Base-by-base conservation (phyloP, 2,797 vertebrate genomes). In the Salarias fasciatus region DNA sequence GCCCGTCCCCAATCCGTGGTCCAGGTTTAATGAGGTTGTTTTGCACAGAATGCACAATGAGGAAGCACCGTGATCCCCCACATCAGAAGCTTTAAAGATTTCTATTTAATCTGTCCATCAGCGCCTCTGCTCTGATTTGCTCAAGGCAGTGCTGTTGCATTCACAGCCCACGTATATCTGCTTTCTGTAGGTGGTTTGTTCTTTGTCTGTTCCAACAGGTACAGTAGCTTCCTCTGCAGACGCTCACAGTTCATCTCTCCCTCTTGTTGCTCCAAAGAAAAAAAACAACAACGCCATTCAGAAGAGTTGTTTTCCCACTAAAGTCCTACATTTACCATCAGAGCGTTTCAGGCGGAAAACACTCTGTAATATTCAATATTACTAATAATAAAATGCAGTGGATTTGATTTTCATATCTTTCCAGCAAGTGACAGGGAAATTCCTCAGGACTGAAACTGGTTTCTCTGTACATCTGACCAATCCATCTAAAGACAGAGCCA, bases 191-290 rank as follows among this genome's bases (percentile, higher is more conserved):
- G 75, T 63, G 63, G 70, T 62, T 57, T 77, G 72, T 79, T 84
- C 69, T 82, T 73, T 69, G 58, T 78, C 66, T 76, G 46, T 58
- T 79, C 54, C 65, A 77, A 67, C 70, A 79, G 77, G 75, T 77
- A 71, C 73, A 68, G 41, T 37, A 53, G 43, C 35, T 31, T 48
- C 73, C 51, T 65, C 60, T 42, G 43, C 56, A 66, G 53, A 62
- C 15, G 59, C 24, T 74, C 66, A 56, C 13, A 52, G 43, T 12
- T 14, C n/a, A 31, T 42, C n/a, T 44, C 15, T 53, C 14, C n/a
- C 9, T 1, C 1, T 56, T 53, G 14, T 42, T 43, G 33, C 37
- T 35, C 1, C 2, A 11, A 18, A 38, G 3, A 51, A 30, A 24
- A 24, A 24, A 24, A 44, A 46, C 15, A 11, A 14, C 28, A 31